Evolutionary conservation across 2,888 invertebrate genomes (phyloP).

Genomic region (Pimpla rufipes): DNA sequence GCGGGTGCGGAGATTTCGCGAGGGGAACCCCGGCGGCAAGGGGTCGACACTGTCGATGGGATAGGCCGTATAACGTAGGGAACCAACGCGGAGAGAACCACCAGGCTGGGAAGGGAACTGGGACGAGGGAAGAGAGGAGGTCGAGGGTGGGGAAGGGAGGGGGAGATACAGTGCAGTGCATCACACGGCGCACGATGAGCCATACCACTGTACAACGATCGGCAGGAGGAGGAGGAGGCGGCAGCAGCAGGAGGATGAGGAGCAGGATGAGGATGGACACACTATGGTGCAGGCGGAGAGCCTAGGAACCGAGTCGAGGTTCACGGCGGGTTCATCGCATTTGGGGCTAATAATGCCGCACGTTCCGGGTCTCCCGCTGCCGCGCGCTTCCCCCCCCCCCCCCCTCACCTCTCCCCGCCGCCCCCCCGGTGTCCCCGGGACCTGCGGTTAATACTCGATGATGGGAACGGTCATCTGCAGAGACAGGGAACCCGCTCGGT

Average conservation of each 20-base stretch:
- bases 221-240: slow-evolving; percentile 41
- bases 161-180: slow-evolving; percentile 45
- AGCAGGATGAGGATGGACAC: too few relatives aligned
- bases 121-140: slow-evolving; percentile 6
- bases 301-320: slow-evolving; percentile 68
- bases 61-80: slow-evolving; percentile 34
- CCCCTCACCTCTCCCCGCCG: slow-evolving; percentile 61
- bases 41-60: slow-evolving; percentile 39
- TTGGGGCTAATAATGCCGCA: slow-evolving; percentile 84
- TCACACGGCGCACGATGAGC: slow-evolving; percentile 43
- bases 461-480: slow-evolving; percentile 86
- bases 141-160: slow-evolving; percentile 13
- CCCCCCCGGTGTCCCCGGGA: slow-evolving; percentile 78
- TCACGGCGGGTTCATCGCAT: slow-evolving; percentile 82
- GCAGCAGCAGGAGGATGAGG: too few relatives aligned
- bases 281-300: slow-evolving; percentile 51
- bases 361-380: slow-evolving; percentile 71
- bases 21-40: slow-evolving; percentile 38
- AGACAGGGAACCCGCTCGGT: slow-evolving; percentile 80
- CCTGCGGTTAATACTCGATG: slow-evolving; percentile 86
- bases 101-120: slow-evolving; percentile 16
- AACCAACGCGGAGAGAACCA: too few relatives aligned
- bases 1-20: slow-evolving; percentile 41
- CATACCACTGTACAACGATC: slow-evolving; percentile 47
- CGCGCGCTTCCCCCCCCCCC: too few relatives aligned